Base-by-base conservation (phyloP, 2,888 invertebrate genomes). In the Masnerella sp. region DNA sequence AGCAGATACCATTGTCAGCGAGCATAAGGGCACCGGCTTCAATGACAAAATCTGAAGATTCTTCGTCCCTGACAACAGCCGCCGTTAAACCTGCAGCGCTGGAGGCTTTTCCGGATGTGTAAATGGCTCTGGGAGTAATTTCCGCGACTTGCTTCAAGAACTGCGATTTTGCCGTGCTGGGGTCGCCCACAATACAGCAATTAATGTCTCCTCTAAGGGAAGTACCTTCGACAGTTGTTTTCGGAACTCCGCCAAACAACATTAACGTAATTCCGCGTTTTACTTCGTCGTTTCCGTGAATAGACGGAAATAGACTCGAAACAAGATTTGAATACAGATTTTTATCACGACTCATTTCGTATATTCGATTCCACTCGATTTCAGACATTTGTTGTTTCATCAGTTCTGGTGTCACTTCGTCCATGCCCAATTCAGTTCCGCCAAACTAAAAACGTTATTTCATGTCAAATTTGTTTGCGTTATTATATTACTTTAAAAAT, bases 11-110 rank as follows among this genome's bases (percentile, higher is more conserved):
- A 85, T 98, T 98, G 88, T 99, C 99, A 0, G 99, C 99, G 82
- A 99, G 90, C 99, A 99, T 99, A 22, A 99, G 89, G 0, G 99
- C 99, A n/a, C 99, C 99, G 5, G 99, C 99, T 89, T 99, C 99
- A 74, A 99, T 99, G 5, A 99, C 99, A 88, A 99, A 99, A 89
- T 99, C 99, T 75, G 94, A 94, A 0, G 98, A 96, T 87, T 99
- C 99, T 87, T 99, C 99, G 85, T 99, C 99, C 88, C 92, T 93
- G 0, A 99, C 98, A 0, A 99, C 99, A 12, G 99, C 99, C 0
- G 99, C 99, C 0, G 99, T 99, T 45, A 99, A 90, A 90, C 99
- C 99, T 51, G 99, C 99, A 0, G 99, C 99, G 1, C 94, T 94
- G 0, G 98, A 98, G 0, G 98, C 99, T 89, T 99, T 99, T 5